Conservation (phyloP, 2,113 vertebrate species). For the Gallinago jamesoni region DNA sequence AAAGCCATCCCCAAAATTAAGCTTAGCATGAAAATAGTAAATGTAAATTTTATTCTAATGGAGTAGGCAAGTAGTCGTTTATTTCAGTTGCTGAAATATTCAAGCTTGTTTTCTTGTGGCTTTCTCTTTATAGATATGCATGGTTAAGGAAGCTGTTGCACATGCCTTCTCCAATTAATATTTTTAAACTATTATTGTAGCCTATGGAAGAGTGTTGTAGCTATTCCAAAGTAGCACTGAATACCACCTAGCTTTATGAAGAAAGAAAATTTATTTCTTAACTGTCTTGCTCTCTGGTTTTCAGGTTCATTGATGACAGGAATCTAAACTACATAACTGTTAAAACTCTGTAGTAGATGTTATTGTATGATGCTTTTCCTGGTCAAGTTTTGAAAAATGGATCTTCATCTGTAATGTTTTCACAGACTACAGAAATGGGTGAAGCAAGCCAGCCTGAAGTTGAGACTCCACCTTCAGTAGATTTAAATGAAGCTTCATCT, state of each 20-base stretch:
- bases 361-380: not conserved
- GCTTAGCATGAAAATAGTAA: not conserved
- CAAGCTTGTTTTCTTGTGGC: not conserved
- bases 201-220: not conserved
- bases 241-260: not conserved
- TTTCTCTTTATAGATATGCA: not conserved
- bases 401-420: not conserved
- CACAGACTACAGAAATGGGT: constrained; percentile 62
- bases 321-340: not conserved
- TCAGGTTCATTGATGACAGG: not conserved
- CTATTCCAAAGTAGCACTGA: not conserved
- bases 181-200: not conserved
- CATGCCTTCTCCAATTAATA: not conserved
- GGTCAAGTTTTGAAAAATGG: not conserved
- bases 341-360: not conserved
- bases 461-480: constrained; percentile 56
- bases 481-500: constrained; percentile 68
- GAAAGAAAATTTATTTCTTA: not conserved
- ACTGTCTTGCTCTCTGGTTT: not conserved
- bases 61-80: not conserved
- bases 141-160: not conserved
- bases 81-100: not conserved
- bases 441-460: constrained; percentile 55
- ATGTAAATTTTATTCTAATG: not conserved
- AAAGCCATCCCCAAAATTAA: not conserved